These are phyloP conservation scores for Dendrocincla tyrannina DNA, from an alignment of 2,797 vertebrate species.

Conservation along the genomic window DNA sequence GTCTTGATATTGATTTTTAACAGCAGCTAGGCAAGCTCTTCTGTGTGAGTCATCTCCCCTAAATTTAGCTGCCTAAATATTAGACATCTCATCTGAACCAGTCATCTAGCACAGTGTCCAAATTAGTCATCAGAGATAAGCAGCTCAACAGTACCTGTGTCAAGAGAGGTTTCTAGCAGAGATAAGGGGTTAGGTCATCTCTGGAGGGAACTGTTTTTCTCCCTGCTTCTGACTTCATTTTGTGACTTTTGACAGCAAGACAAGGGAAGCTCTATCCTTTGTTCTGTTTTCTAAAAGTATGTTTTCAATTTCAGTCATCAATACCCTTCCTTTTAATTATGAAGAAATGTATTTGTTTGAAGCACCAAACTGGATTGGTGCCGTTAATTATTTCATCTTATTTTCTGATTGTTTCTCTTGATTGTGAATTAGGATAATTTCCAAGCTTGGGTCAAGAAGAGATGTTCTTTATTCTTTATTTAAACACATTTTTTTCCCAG, in stretches of 20 bases:
- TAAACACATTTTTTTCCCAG: slow-evolving; percentile 17
- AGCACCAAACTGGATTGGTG: not conserved
- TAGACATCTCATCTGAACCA: not conserved
- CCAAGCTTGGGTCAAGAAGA: not conserved
- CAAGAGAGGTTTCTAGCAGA: not conserved
- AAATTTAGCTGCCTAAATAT: slow-evolving; percentile 40
- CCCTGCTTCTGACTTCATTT: not conserved
- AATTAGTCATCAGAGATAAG: slow-evolving; percentile 53
- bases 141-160: slow-evolving; percentile 17
- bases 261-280: not conserved
- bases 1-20: not conserved
- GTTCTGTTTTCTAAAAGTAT: not conserved
- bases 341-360: not conserved
- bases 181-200: not conserved
- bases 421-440: slow-evolving; percentile 28
- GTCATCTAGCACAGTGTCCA: not conserved
- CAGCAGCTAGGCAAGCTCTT: not conserved
- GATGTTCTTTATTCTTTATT: slow-evolving; percentile 50
- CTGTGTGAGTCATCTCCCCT: slow-evolving; percentile 25
- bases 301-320: not conserved
- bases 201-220: not conserved
- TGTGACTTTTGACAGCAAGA: not conserved
- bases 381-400: not conserved
- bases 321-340: slow-evolving; percentile 14
- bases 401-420: slow-evolving; percentile 20